Conservation (phyloP, 2,797 vertebrate species). For the Diplodus sargus region DNA sequence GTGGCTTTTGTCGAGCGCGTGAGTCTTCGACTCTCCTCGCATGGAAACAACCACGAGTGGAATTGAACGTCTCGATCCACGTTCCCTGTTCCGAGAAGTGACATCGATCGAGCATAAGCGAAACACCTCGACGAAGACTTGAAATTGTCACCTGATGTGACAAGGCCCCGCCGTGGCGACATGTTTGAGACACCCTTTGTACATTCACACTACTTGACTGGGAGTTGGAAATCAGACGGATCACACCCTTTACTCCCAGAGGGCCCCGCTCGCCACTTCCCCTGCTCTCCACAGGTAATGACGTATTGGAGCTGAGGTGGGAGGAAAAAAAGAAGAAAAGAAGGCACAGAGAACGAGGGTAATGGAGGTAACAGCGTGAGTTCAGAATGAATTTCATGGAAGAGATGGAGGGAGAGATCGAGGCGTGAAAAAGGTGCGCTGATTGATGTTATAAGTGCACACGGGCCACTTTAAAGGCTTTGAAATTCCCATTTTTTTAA, state of each 20-base stretch:
- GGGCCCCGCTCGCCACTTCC: slow-evolving; percentile 5
- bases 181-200: slow-evolving; percentile 18
- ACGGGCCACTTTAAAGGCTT: slow-evolving; percentile 12
- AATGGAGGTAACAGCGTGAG: slow-evolving; percentile 49
- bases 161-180: not conserved
- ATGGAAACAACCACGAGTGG: slow-evolving; percentile 38
- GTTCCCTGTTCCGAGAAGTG: slow-evolving; percentile 12
- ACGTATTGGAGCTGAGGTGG: slow-evolving; percentile 10
- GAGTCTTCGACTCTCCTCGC: slow-evolving; percentile 26
- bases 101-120: not conserved
- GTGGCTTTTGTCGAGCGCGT: slow-evolving; percentile 41
- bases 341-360: not conserved
- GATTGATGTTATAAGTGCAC: slow-evolving; percentile 50
- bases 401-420: slow-evolving; percentile 13
- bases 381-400: slow-evolving; percentile 41
- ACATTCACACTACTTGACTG: not conserved
- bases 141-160: not conserved
- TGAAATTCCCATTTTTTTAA: not conserved
- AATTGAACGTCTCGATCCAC: slow-evolving; percentile 18
- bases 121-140: not conserved
- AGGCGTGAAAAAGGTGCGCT: slow-evolving; percentile 20
- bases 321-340: slow-evolving; percentile 6
- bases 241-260: slow-evolving; percentile 23
- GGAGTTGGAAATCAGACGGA: slow-evolving; percentile 22
- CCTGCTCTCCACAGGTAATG: slow-evolving; percentile 24